Evolutionary conservation across 2,113 vertebrate genomes (phyloP), one percentile per base, ranked within the genome.

Genomic region (Nesoenas mayeri): DNA sequence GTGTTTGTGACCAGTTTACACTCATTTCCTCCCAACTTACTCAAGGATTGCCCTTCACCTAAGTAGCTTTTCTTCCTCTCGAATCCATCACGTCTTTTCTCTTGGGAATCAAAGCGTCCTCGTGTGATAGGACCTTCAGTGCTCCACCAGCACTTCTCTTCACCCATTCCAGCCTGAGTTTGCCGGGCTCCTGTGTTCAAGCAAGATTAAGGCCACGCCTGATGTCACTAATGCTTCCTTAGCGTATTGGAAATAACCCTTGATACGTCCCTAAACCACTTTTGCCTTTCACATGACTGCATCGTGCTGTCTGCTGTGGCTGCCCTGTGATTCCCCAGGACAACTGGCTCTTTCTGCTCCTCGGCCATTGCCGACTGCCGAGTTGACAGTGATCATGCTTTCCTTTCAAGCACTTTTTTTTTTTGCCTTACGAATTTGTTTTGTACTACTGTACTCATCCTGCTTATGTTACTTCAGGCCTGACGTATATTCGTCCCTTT

Each of bases 231-330:
- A 11, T 51, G 26, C 60, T 60, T 84, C 38, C 34, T 42, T 48
- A 58, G 25, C 3, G 0, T 40, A 4, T 16, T 62, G 85, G 42
- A 73, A 70, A 47, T 13, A 56, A 73, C 53, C 88, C 62, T 19
- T 60, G 60, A 5, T 60, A 50, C 2, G 0, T 73, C 89, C 69
- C 51, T 51, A 12, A 74, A 28, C 29, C 70, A 56, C 53, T 12
- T 42, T 48, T 48, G 79, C 83, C 53, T 81, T 71, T 84, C 77
- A 56, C 53, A 4, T 60, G 83, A 89, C 79, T 42, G 26, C 47
- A 34, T 81, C 26, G 0, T 2, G 3, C 65, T 71, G 51, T n/a
- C 60, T 64, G 77, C 69, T 2, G 0, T 13, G 29, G 47, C 25
- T 24, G 15, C 77, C 64, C 64, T 81, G 56, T 84, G 80, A 47